Base-by-base conservation (phyloP, 2,797 vertebrate species). In the Acestrorhynchus altus region DNA sequence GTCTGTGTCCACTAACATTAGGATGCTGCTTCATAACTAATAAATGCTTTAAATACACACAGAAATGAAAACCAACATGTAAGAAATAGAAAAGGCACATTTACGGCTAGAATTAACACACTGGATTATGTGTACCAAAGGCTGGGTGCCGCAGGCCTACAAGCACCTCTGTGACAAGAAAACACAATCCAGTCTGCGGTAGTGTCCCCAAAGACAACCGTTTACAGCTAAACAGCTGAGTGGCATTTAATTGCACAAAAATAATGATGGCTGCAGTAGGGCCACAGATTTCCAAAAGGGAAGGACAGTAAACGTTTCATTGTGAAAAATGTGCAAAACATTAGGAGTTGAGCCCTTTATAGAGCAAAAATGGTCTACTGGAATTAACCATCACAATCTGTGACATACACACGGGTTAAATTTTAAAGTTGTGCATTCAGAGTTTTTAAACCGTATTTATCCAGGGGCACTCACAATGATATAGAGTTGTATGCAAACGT, bases 281-380 rank as follows among this genome's bases (percentile, higher is more conserved):
- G 51, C 46, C 66, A 52, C 8, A n/a, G n/a, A 22, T 35, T 54
- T 39, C 24, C 44, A 42, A 7, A 68, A 9, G 49, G 56, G 22
- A 69, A 26, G 22, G 39, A 42, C 20, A 13, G 11, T 52, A 73
- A 76, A 74, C 64, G 63, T 28, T 61, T 77, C 42, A 63, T 61
- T 26, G 61, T 8, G 56, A 80, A 90, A n/a, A 92, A 90, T 93
- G 93, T 94, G 93, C 93, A 94, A 93, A 93, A 92, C 88, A 89
- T 81, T 87, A 71, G 49, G 81, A 72, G 12, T 84, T 49, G 69
- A 78, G 74, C 47, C 57, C 64, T 59, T 24, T 16, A 26, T 60
- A 60, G 24, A 74, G 42, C 57, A 42, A 56, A 31, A n/a, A 59
- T 10, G 8, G 72, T 40, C 68, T 73, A 63, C 60, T 73, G 69